phyloP scores from a whole-genome alignment of 2,797 vertebrate species.

The Picus viridis region DNA sequence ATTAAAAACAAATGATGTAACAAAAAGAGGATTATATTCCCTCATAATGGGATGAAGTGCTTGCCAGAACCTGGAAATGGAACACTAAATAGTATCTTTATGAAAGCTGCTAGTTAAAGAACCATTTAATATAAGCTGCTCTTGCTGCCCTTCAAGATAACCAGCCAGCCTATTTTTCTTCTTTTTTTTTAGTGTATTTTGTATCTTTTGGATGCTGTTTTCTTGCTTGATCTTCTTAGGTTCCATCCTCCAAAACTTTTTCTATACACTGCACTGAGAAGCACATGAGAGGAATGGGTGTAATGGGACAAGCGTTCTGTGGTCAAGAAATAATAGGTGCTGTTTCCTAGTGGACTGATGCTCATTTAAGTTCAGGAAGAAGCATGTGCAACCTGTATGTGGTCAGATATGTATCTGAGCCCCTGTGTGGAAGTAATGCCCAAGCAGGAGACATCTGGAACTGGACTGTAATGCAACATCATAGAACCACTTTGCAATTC shows the following conservation, averaged over 20 bases:
- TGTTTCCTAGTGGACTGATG: not conserved
- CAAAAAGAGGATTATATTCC: conserved; percentile 38
- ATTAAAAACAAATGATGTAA: not conserved
- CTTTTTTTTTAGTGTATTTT: not conserved
- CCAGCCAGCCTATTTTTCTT: not conserved
- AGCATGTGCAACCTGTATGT: rapidly evolving
- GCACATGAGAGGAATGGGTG: not conserved
- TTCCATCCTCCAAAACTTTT: not conserved
- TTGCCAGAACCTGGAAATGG: not conserved
- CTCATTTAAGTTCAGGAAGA: not conserved
- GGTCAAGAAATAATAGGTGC: not conserved
- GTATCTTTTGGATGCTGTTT: not conserved
- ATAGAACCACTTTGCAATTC: not conserved
- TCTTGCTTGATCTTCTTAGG: not conserved
- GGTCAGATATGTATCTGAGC: not conserved
- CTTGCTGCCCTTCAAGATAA: not conserved
- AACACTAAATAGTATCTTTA: conserved; percentile 2
- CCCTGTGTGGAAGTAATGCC: not conserved
- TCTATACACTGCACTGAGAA: not conserved
- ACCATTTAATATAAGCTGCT: not conserved
- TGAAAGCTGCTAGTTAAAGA: not conserved
- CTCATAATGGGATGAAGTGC: not conserved
- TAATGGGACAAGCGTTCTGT: rapidly evolving
- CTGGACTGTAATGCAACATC: rapidly evolving
- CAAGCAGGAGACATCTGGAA: not conserved